Conservation (phyloP, 2,888 invertebrate genomes). For the Drosophila meridionalis region DNA sequence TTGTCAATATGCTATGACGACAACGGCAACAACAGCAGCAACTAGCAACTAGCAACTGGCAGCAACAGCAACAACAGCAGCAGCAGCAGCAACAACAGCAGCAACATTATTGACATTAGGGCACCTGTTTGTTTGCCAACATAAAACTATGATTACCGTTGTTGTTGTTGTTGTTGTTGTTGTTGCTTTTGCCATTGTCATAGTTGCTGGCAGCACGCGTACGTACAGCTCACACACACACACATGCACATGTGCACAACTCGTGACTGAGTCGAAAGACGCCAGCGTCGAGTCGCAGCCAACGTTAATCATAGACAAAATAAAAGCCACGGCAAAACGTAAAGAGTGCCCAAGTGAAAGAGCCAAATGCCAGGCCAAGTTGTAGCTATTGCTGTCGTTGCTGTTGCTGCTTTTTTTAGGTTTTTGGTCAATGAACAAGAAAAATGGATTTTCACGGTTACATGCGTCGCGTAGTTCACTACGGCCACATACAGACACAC, state of each 20-base stretch:
- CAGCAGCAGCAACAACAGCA: constrained; percentile 34
- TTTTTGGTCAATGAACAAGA: constrained; percentile 81
- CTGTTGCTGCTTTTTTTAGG: constrained; percentile 31
- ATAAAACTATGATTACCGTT: constrained; percentile 76
- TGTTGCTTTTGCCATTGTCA: constrained; percentile 46
- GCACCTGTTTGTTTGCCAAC: constrained; percentile 77
- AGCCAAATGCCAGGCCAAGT: constrained; percentile 50
- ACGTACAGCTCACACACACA: constrained; percentile 45
- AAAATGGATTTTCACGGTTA: constrained; percentile 80
- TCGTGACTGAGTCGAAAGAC: constrained; percentile 69
- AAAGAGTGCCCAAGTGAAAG: constrained; percentile 60
- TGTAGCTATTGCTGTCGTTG: constrained; percentile 16
- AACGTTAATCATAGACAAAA: constrained; percentile 73
- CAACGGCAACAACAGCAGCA: constrained; percentile 26
- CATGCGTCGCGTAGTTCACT: constrained; percentile 64
- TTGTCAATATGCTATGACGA: constrained; percentile 78
- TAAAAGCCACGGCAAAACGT: constrained; percentile 32
- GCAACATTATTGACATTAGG: constrained; percentile 76
- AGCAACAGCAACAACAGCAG: constrained; percentile 23
- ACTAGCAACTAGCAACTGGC: background rate
- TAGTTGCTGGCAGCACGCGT: constrained; percentile 69
- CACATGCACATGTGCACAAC: constrained; percentile 49
- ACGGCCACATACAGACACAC: constrained; percentile 19
- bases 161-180: constrained; percentile 48
- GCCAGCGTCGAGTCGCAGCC: constrained; percentile 50